A percentile compares a stretch with the other conserved stretches of the same genome.
Conservation (phyloP, 2,113 vertebrate species). For the Numenius arquata region DNA sequence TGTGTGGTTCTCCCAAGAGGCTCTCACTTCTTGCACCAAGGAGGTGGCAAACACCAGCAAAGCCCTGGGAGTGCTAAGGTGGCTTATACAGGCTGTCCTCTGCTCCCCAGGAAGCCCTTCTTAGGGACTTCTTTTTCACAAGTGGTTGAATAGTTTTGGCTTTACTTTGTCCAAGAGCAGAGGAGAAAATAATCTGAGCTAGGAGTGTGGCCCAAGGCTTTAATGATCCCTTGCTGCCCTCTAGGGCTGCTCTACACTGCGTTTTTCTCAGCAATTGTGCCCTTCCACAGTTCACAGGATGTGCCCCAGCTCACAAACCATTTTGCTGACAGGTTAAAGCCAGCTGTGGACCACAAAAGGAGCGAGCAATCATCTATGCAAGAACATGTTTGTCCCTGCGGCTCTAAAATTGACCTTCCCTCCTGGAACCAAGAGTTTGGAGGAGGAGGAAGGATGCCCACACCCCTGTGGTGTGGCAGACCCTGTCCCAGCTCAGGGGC, state of each 20-base stretch:
- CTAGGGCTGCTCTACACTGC: neutral
- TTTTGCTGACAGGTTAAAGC: neutral
- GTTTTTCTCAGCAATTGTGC: neutral
- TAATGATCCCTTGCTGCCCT: neutral
- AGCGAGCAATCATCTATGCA: neutral
- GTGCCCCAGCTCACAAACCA: neutral
- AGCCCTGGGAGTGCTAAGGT: neutral
- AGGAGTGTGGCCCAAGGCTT: neutral
- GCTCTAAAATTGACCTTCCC: neutral
- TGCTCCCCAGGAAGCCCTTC: neutral
- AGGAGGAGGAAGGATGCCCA: rapidly evolving
- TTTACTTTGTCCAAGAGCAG: neutral
- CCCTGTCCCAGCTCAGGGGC: neutral
- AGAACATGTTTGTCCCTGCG: neutral
- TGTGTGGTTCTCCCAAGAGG: neutral
- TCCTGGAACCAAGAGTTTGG: neutral
- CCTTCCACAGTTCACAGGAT: neutral
- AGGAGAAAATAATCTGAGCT: neutral
- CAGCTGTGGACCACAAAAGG: neutral
- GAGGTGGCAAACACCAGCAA: neutral
- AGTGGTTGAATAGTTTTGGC: neutral
- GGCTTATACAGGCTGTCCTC: neutral
- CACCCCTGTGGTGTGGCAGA: neutral
- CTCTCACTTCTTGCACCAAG: neutral
- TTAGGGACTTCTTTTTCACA: neutral